phyloP scores from a whole-genome alignment of 2,113 vertebrate genomes.

The Sinocyclocheilus grahami region DNA sequence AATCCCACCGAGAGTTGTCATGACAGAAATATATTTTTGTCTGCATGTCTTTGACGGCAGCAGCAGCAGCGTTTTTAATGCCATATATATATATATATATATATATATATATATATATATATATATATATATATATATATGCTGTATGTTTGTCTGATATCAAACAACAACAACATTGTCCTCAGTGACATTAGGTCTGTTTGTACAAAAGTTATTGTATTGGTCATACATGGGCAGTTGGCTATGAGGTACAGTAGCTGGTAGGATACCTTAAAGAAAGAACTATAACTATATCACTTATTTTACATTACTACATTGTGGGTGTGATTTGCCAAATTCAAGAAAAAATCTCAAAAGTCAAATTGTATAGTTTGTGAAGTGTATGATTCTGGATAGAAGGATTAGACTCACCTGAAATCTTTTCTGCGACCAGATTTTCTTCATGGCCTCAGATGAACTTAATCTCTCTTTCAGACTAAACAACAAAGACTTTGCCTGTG shows the following conservation, averaged over 20 bases:
- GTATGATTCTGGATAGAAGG: neutral
- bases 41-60: no score
- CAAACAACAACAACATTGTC: no score
- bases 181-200: neutral
- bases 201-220: neutral
- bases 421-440: conserved; percentile 99
- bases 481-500: neutral
- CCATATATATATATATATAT: no score
- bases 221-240: neutral
- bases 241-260: neutral
- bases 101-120: no score
- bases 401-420: conserved; percentile 89
- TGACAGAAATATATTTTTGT: no score
- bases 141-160: no score
- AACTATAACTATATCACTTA: neutral
- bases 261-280: neutral
- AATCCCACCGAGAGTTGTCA: no score
- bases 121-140: no score
- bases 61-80: no score
- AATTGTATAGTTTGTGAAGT: neutral
- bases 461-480: conserved; percentile 12
- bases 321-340: neutral
- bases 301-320: neutral
- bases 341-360: neutral
- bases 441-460: conserved; percentile 75